Evolutionary conservation across 2,888 invertebrate species (phyloP).

Genomic region (Amphiduros pacificus): DNA sequence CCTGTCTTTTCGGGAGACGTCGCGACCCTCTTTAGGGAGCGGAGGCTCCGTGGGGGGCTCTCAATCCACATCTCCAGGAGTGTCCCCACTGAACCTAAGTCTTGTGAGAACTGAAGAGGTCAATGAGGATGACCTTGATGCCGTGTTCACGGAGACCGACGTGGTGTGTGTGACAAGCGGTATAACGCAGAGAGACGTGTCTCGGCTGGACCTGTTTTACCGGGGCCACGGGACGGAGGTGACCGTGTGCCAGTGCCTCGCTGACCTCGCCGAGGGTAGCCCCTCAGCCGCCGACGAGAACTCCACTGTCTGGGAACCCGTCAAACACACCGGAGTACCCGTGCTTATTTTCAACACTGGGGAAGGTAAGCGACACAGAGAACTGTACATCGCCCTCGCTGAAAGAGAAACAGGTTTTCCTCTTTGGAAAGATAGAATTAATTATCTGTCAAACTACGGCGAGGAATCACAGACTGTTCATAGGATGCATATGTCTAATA

Average conservation of each 20-base stretch:
- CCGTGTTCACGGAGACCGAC: background rate
- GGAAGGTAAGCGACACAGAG: constrained; percentile 11
- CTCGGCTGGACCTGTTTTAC: constrained; percentile 16
- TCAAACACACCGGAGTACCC: constrained; percentile 25
- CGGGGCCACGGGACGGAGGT: constrained; percentile 14
- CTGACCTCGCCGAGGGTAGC: constrained; percentile 3
- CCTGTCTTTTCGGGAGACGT: constrained; percentile 22
- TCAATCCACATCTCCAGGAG: background rate
- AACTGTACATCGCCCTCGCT: constrained; percentile 23
- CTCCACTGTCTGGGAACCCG: constrained; percentile 11
- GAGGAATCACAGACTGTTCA: constrained; percentile 7
- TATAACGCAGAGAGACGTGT: constrained; percentile 8
- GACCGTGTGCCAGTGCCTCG: constrained; percentile 12
- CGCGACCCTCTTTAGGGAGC: background rate
- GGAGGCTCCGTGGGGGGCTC: background rate
- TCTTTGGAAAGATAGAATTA: constrained; percentile 27
- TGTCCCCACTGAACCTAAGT: background rate
- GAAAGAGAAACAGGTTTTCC: constrained; percentile 29
- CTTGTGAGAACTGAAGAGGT: no score
- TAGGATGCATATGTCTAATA: constrained; percentile 16
- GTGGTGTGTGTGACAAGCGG: background rate
- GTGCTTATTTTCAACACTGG: constrained; percentile 28
- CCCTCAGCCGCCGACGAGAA: background rate
- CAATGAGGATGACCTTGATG: background rate
- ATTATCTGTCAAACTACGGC: constrained; percentile 25